Evolutionary conservation across 1,140 invertebrate genomes (phyloP).

Genomic region (Lamellibrachia luymesi): DNA sequence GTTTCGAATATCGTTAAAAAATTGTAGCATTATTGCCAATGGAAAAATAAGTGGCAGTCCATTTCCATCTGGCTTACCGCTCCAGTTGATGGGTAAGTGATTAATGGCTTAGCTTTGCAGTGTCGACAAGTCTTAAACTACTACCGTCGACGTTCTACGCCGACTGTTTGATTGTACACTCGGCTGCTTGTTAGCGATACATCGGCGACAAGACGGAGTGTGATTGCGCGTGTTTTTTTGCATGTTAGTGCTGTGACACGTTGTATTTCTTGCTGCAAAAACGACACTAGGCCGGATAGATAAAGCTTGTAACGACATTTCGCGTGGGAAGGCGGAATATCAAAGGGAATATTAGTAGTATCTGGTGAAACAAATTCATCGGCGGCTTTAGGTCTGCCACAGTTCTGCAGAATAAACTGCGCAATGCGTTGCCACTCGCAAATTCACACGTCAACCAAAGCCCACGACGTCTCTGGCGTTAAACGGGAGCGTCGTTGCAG

Average conservation of each 20-base stretch:
- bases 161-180: background rate
- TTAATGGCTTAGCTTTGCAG: background rate
- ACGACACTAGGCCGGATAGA: background rate
- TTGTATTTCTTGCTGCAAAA: background rate
- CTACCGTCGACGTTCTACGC: background rate
- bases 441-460: background rate
- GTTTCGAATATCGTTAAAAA: too few species aligned
- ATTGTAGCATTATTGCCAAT: too few species aligned
- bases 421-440: background rate
- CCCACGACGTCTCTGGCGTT: background rate
- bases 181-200: background rate
- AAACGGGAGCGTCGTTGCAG: background rate
- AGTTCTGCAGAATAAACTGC: background rate
- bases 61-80: too few species aligned
- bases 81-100: background rate
- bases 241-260: background rate
- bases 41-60: too few species aligned
- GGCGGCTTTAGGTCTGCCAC: background rate
- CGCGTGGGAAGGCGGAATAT: background rate
- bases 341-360: background rate
- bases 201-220: background rate
- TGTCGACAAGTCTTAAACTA: background rate
- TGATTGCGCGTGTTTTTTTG: background rate
- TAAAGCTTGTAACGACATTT: background rate
- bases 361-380: background rate